Conservation (phyloP, 2,113 vertebrate species). For the Syrrhaptes paradoxus region DNA sequence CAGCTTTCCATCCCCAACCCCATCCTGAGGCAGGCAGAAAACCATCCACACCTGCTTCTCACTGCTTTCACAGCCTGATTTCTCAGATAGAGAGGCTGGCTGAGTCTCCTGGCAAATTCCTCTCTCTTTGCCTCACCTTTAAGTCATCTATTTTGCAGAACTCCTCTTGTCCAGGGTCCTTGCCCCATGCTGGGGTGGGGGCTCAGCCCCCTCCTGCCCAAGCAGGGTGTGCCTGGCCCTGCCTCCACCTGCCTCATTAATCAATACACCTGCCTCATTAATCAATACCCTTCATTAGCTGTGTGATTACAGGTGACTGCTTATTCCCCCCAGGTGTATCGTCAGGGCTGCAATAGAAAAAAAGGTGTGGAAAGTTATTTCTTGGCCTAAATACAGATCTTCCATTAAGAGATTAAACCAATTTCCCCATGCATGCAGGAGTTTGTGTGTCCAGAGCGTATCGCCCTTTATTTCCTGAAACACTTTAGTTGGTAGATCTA, state of each 20-base stretch:
- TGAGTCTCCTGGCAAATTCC: not conserved
- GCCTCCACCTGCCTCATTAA: not conserved
- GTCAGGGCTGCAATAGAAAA: not conserved
- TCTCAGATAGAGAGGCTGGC: not conserved
- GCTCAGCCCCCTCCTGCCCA: not conserved
- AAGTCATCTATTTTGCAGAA: not conserved
- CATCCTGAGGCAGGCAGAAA: conserved; percentile 5
- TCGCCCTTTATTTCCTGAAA: not conserved
- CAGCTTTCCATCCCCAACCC: not conserved
- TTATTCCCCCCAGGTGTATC: not conserved
- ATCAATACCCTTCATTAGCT: not conserved
- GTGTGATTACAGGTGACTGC: not conserved
- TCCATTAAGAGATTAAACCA: not conserved
- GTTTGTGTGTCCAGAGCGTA: not conserved
- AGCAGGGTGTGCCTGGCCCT: not conserved
- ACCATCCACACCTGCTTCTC: conserved; percentile 31
- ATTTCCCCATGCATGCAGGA: not conserved
- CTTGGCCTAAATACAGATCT: not conserved
- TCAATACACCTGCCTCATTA: not conserved
- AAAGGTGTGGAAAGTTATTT: not conserved
- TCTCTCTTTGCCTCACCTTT: not conserved
- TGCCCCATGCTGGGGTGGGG: not conserved
- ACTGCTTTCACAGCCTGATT: not conserved
- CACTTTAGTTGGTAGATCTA: not conserved
- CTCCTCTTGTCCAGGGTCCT: not conserved